A percentile compares a stretch with the other conserved stretches of the same genome.
phyloP scores from a whole-genome alignment of 2,797 vertebrate genomes.

The Typhlichthys subterraneus region DNA sequence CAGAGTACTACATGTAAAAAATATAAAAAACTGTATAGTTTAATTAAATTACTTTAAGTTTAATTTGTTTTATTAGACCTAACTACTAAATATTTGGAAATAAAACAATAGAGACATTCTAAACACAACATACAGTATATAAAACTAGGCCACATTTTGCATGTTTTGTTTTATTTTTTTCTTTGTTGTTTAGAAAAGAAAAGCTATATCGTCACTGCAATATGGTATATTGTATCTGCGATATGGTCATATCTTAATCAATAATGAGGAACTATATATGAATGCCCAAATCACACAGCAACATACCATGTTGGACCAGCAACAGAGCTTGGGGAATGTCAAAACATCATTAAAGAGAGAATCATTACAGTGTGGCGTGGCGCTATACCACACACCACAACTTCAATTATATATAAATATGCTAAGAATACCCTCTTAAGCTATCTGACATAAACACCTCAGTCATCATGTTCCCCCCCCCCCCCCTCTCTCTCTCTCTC shows the following conservation, averaged over 20 bases:
- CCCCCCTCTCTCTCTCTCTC: background rate
- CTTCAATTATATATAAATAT: conserved; percentile 76
- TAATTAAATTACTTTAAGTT: no score
- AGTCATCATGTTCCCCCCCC: conserved; percentile 38
- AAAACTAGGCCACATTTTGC: no score
- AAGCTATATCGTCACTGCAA: no score
- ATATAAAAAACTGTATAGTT: conserved; percentile 1
- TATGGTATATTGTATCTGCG: no score
- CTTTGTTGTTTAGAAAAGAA: no score
- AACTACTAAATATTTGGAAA: no score
- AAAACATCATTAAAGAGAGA: conserved; percentile 72
- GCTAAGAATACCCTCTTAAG: conserved; percentile 69
- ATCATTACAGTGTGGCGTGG: conserved; percentile 71
- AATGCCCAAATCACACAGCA: conserved; percentile 46
- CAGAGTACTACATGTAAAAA: background rate
- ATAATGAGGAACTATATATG: conserved; percentile 32
- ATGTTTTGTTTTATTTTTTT: background rate
- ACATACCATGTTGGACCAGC: conserved; percentile 55
- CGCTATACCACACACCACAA: conserved; percentile 58
- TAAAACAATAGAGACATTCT: no score
- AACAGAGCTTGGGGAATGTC: conserved; percentile 58
- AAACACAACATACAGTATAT: no score
- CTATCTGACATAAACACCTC: conserved; percentile 69
- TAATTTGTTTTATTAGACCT: no score
- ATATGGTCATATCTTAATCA: background rate